phyloP scores from a whole-genome alignment of 2,113 vertebrate genomes.

The Ovis aries region ARS-UI_Ramb_v3.0 NC_056057.1:25464501-25465000 shows the following conservation, averaged over 20 bases:
- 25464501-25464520: too few relatives aligned
- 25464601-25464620: too few relatives aligned
- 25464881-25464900: neutral
- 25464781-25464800: neutral
- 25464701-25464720: neutral
- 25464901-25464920: neutral
- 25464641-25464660: too few relatives aligned
- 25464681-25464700: neutral
- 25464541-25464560: too few relatives aligned
- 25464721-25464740: neutral
- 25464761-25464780: neutral
- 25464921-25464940: neutral
- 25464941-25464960: neutral
- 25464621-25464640: too few relatives aligned
- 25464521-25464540: too few relatives aligned
- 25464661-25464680: fast-evolving
- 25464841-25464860: neutral
- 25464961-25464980: neutral
- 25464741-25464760: neutral
- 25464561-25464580: too few relatives aligned
- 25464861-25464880: neutral
- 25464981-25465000: neutral
- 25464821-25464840: neutral
- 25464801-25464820: neutral
- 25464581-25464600: too few relatives aligned